Evolutionary conservation across 2,113 vertebrate species (phyloP).

Genomic region (Eidolon helvum): DNA sequence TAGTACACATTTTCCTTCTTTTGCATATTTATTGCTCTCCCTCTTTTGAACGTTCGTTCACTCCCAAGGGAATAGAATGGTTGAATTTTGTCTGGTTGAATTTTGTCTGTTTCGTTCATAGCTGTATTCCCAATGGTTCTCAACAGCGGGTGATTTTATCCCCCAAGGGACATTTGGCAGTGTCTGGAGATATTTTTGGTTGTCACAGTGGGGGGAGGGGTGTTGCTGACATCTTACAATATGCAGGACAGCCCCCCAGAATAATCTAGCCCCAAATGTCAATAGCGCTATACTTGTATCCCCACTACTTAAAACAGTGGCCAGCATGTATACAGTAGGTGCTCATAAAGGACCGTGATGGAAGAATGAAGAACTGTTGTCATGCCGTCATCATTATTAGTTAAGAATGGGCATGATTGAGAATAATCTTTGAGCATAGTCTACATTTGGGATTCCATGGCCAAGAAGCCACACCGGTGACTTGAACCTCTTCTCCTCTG

Average conservation of each 20-base stretch:
- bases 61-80: not conserved
- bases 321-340: accelerated
- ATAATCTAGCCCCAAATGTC: not conserved
- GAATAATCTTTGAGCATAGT: not conserved
- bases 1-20: accelerated
- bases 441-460: not conserved
- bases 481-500: too few species aligned
- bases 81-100: not conserved
- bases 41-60: not conserved
- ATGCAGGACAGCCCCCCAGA: not conserved
- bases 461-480: not conserved
- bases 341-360: not conserved
- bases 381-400: accelerated
- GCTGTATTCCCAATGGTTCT: not conserved
- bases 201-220: not conserved
- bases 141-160: too few species aligned
- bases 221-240: too few species aligned
- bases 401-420: not conserved
- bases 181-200: not conserved
- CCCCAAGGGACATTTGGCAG: not conserved
- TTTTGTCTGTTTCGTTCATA: not conserved
- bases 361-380: accelerated
- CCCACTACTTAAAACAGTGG: not conserved
- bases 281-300: accelerated
- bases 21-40: not conserved